Evolutionary conservation across 1,140 invertebrate species (phyloP), one percentile per base, ranked within the genome.

Genomic region (Apis mellifera): DNA sequence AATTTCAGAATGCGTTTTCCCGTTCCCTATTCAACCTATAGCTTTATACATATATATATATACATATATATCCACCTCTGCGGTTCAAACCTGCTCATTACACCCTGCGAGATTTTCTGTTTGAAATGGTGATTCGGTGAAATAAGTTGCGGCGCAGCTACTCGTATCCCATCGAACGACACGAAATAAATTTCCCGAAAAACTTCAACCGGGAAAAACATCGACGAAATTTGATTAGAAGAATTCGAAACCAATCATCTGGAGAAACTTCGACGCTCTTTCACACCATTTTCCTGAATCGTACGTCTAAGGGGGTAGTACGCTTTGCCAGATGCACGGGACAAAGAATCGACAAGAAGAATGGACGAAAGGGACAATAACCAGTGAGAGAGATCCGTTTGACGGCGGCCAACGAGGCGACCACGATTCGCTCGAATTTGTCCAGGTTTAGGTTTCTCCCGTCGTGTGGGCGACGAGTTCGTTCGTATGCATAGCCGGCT

Each of bases 401-500:
- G 21, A 21, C 19, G 19, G 57, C 65, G 78, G 62, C 82, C 66
- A 82, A 78, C 54, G n/a, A 74, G 50, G 21, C 76, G 76, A 86
- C 71, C 70, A 78, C 83, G 70, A 52, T 60, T 65, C 69, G 54
- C 74, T 74, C 55, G 66, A 86, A 86, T 87, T 87, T 79, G 78
- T 87, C 78, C 77, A 64, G 32, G 74, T 62, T 66, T 50, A 72
- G 50, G 13, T 7, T 70, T 71, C 74, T 7, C 32, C 4, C 4
- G 4, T 42, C 68, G 74, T 85, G 71, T 26, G 26, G 26, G 1
- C 26, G 75, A 79, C 82, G 76, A 64, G 78, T 78, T 88, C 74
- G 85, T 88, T 88, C 85, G 85, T 87, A 88, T 88, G 86, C 86
- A 88, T 87, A 88, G 75, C 59, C 75, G 66, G 59, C 70, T 82